Evolutionary conservation across 2,888 invertebrate genomes (phyloP).

Genomic region (Limenitis camilla): DNA sequence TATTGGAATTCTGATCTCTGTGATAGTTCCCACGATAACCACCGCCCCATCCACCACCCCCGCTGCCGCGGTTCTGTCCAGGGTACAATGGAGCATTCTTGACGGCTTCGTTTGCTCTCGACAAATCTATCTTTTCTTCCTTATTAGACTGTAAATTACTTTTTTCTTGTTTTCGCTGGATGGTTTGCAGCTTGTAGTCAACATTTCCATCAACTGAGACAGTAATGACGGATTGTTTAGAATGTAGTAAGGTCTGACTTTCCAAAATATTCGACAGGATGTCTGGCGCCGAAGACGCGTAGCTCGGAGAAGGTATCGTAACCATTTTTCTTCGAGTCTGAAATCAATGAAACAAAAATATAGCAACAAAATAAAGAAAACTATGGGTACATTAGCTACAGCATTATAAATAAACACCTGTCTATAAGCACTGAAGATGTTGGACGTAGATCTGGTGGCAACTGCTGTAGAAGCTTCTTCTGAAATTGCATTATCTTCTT

Average conservation of each 20-base stretch:
- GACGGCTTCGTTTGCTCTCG: slow-evolving; percentile 39
- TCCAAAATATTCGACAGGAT: slow-evolving; percentile 81
- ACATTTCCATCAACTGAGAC: slow-evolving; percentile 78
- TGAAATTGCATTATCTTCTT: slow-evolving; percentile 51
- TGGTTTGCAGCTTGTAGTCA: slow-evolving; percentile 56
- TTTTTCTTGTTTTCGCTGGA: neutral
- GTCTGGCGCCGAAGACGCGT: slow-evolving; percentile 70
- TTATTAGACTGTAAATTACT: neutral
- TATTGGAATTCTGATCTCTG: slow-evolving; percentile 34
- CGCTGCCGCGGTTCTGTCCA: slow-evolving; percentile 65
- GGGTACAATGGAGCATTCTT: slow-evolving; percentile 78
- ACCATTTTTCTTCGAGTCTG: slow-evolving; percentile 69
- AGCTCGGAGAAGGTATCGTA: slow-evolving; percentile 52
- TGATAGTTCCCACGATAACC: slow-evolving; percentile 56
- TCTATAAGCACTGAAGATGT: slow-evolving; percentile 54
- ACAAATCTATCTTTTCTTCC: slow-evolving; percentile 37
- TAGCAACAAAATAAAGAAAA: too few species aligned
- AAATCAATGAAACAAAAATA: too few species aligned
- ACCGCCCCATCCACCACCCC: slow-evolving; percentile 60
- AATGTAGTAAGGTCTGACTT: slow-evolving; percentile 81
- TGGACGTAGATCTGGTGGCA: slow-evolving; percentile 60
- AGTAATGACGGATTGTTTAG: slow-evolving; percentile 74
- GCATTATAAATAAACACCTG: slow-evolving; percentile 38
- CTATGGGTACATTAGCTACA: too few species aligned
- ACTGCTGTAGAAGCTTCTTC: slow-evolving; percentile 51